Conservation (phyloP, 1,140 invertebrate genomes). For the Camponotus floridanus region DNA sequence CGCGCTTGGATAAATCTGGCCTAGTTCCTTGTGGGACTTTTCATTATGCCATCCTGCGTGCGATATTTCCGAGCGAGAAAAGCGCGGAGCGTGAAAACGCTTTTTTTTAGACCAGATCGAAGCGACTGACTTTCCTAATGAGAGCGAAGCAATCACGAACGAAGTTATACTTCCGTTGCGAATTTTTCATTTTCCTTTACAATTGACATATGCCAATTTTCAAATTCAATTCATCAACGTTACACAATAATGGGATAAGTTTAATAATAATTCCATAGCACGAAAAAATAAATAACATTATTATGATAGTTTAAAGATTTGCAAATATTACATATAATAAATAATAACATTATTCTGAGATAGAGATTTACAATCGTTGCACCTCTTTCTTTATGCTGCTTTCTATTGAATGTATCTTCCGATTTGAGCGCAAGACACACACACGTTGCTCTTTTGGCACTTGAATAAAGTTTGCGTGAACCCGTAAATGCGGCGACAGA, state of each 20-base stretch:
- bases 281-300: not conserved
- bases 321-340: constrained; percentile 5
- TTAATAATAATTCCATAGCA: not conserved
- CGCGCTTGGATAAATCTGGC: constrained; percentile 21
- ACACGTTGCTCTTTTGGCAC: constrained; percentile 23
- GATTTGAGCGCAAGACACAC: not conserved
- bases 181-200: constrained; percentile 27
- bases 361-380: not conserved
- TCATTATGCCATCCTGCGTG: constrained; percentile 22
- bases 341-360: constrained; percentile 13
- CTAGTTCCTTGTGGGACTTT: constrained; percentile 29
- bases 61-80: constrained; percentile 9
- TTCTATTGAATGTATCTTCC: constrained; percentile 4
- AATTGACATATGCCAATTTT: constrained; percentile 50
- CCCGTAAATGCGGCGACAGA: constrained; percentile 37
- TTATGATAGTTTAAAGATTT: not conserved
- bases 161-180: not conserved
- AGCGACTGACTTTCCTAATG: constrained; percentile 21
- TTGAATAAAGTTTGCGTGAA: constrained; percentile 17
- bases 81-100: not conserved
- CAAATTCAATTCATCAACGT: constrained; percentile 37
- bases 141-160: constrained; percentile 16
- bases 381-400: not conserved
- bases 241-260: not conserved
- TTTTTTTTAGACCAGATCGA: constrained; percentile 8